Conservation (phyloP, 1,140 invertebrate species). For the Oedothorax gibbosus region DNA sequence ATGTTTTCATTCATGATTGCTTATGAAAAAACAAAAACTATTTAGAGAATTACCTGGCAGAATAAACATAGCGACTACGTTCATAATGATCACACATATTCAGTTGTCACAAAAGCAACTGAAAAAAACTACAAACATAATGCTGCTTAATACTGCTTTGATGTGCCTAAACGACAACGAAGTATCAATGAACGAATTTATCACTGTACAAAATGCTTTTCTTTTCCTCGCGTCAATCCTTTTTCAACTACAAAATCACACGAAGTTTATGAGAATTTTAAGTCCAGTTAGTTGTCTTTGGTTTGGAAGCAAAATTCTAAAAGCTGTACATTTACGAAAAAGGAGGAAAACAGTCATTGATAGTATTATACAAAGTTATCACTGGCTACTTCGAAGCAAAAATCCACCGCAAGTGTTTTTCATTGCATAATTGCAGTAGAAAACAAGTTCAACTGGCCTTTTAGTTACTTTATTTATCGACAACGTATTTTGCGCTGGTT, state of each 20-base stretch:
- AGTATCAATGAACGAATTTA: background rate
- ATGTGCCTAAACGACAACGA: slow-evolving; percentile 19
- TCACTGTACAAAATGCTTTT: slow-evolving; percentile 13
- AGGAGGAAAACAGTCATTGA: slow-evolving; percentile 28
- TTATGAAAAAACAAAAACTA: no score
- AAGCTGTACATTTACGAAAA: slow-evolving; percentile 56
- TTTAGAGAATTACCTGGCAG: no score
- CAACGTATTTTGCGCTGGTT: background rate
- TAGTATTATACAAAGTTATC: slow-evolving; percentile 54
- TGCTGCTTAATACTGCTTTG: slow-evolving; percentile 24
- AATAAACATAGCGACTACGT: no score
- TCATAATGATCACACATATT: no score
- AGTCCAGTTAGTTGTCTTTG: slow-evolving; percentile 38
- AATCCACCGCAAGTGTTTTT: slow-evolving; percentile 2
- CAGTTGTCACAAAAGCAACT: background rate
- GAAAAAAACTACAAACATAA: slow-evolving; percentile 35
- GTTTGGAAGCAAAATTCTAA: slow-evolving; percentile 56
- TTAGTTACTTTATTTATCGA: slow-evolving; percentile 28
- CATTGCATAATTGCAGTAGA: background rate
- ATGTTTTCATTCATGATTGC: no score
- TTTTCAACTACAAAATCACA: background rate
- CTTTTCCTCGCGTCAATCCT: background rate
- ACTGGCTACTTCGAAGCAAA: slow-evolving; percentile 54
- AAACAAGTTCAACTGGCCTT: slow-evolving; percentile 12
- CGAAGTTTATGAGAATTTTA: background rate